Percentiles rank a stretch among this genome's conserved stretches.
These are phyloP conservation scores for Cydia strobilella DNA, from an alignment of 1,140 invertebrate species.

Conservation along the genomic window DNA sequence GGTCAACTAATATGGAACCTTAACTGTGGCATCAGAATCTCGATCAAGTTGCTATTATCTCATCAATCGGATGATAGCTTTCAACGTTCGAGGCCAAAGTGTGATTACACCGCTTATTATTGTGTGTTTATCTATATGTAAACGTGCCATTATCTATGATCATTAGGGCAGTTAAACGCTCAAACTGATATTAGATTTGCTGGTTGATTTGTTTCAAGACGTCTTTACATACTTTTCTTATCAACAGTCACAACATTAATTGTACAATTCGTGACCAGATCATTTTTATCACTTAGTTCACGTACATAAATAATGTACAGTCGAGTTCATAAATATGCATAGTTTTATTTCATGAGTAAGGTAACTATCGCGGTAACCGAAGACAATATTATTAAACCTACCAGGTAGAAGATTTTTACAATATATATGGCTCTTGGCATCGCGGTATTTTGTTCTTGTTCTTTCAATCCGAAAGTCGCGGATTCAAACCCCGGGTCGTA, in stretches of 20 bases:
- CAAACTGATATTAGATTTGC: not conserved
- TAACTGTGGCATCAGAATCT: not conserved
- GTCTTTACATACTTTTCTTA: not conserved
- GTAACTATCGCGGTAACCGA: too few relatives aligned
- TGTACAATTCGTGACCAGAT: too few relatives aligned
- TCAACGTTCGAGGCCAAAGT: conserved; percentile 3
- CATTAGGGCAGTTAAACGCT: conserved; percentile 8
- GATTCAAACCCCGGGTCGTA: too few relatives aligned
- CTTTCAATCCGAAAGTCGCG: too few relatives aligned
- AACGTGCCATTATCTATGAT: conserved; percentile 21
- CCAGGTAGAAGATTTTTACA: too few relatives aligned
- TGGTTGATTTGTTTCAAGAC: not conserved
- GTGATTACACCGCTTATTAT: conserved; percentile 22
- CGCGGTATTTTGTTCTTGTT: too few relatives aligned
- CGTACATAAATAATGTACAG: too few relatives aligned
- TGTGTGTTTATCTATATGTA: conserved; percentile 19
- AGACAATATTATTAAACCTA: too few relatives aligned
- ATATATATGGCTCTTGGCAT: too few relatives aligned
- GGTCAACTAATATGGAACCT: not conserved
- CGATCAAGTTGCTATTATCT: conserved; percentile 22
- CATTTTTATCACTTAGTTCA: too few relatives aligned
- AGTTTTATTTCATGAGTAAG: too few relatives aligned
- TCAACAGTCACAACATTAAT: not conserved
- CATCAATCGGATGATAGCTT: conserved; percentile 28
- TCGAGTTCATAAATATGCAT: too few relatives aligned